A percentile compares a stretch with the other conserved stretches of the same genome.
Evolutionary conservation across 2,888 invertebrate species (phyloP).

Genomic region (Eurois occulta): DNA sequence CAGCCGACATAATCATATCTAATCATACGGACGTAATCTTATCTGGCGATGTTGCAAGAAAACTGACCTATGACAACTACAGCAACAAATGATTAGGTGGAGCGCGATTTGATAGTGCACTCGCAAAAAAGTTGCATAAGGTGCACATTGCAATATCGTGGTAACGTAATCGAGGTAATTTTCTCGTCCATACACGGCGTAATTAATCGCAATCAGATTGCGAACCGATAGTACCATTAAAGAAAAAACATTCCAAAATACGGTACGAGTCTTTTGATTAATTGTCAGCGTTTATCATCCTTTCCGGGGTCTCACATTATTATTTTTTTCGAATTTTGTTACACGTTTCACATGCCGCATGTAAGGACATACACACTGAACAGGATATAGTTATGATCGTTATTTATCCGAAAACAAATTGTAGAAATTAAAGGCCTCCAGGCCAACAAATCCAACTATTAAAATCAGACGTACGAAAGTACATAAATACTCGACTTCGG

Average conservation of each 20-base stretch:
- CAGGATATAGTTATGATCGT: background rate
- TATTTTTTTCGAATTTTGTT: background rate
- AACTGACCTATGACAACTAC: slow-evolving; percentile 87
- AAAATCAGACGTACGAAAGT: background rate
- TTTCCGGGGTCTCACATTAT: slow-evolving; percentile 1
- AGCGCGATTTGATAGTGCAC: slow-evolving; percentile 76
- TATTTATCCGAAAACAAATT: background rate
- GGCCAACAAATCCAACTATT: background rate
- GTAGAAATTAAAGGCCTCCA: background rate
- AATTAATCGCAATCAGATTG: slow-evolving; percentile 62
- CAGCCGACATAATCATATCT: slow-evolving; percentile 68
- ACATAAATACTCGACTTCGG: background rate
- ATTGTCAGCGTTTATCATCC: slow-evolving; percentile 20
- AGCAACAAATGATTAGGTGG: slow-evolving; percentile 74
- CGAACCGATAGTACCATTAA: slow-evolving; percentile 35
- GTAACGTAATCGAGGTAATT: slow-evolving; percentile 63
- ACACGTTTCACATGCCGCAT: background rate
- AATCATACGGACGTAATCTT: slow-evolving; percentile 82
- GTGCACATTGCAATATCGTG: slow-evolving; percentile 59
- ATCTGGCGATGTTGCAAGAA: slow-evolving; percentile 79
- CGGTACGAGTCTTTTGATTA: slow-evolving; percentile 21
- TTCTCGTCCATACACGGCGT: slow-evolving; percentile 51
- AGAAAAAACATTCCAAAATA: slow-evolving; percentile 37
- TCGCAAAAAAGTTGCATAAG: slow-evolving; percentile 82
- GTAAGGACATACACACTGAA: background rate